Percentiles rank a stretch among this genome's conserved stretches.
Conservation (phyloP, 2,888 invertebrate genomes). For the Phanerotoma sp. region DNA sequence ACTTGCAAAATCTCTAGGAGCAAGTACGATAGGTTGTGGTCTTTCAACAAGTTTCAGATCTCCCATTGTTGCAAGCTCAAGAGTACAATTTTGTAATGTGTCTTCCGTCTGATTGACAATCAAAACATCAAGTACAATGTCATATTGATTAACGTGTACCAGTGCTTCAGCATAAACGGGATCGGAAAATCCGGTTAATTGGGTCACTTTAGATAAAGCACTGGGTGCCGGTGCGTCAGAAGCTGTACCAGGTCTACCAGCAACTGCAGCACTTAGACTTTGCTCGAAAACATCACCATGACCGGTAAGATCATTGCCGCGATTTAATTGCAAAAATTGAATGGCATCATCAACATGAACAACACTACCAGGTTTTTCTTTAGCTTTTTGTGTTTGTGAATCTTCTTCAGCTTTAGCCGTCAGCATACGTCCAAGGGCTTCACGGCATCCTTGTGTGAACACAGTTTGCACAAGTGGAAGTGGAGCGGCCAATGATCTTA, state of each 20-base stretch:
- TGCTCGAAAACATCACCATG: conserved; percentile 90
- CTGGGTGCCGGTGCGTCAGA: conserved; percentile 63
- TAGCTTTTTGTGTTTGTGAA: conserved; percentile 63
- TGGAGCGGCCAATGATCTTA: conserved; percentile 72
- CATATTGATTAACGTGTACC: conserved; percentile 98
- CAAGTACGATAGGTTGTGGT: conserved; percentile 92
- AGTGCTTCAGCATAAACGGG: conserved; percentile 99
- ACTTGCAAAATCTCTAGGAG: conserved; percentile 95
- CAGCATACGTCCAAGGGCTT: conserved; percentile 81
- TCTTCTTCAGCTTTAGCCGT: conserved; percentile 76
- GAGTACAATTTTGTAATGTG: conserved; percentile 95
- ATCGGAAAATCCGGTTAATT: conserved; percentile 98
- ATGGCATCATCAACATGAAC: conserved; percentile 89
- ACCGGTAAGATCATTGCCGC: conserved; percentile 64
- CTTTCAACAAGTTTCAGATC: conserved; percentile 98
- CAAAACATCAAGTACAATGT: conserved; percentile 96
- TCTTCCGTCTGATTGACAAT: conserved; percentile 98
- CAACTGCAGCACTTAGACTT: conserved; percentile 86
- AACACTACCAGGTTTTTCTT: conserved; percentile 68
- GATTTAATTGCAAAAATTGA: conserved; percentile 75
- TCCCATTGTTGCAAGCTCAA: conserved; percentile 96
- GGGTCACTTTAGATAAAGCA: conserved; percentile 80
- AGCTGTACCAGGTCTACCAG: conserved; percentile 61
- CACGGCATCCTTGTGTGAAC: conserved; percentile 74
- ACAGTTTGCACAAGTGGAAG: conserved; percentile 69